Evolutionary conservation across 2,888 invertebrate genomes (phyloP), one percentile per base, ranked within the genome.

Genomic region (Pyrocoelia pectoralis): DNA sequence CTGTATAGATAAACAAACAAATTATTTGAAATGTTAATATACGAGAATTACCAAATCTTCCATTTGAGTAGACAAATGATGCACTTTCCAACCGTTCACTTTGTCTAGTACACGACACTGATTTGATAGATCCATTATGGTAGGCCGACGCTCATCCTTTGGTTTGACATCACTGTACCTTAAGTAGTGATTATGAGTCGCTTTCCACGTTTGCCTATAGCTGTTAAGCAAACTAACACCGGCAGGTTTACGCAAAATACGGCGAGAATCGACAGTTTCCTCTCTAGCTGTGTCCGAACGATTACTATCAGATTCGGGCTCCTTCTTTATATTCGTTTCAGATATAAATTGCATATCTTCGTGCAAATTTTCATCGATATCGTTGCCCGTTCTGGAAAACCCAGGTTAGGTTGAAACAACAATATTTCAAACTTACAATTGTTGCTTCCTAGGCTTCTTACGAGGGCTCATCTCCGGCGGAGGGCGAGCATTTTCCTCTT

Each of bases 11-110:
- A n/a, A n/a, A n/a, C n/a, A n/a, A n/a, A n/a, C n/a, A n/a, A n/a
- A n/a, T n/a, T n/a, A n/a, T n/a, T n/a, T n/a, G n/a, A n/a, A n/a
- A n/a, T n/a, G n/a, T n/a, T n/a, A n/a, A n/a, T n/a, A n/a, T n/a
- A n/a, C n/a, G n/a, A n/a, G n/a, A n/a, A n/a, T 79, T 83, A 95
- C 95, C 86, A 97, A 83, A 80, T 96, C 94, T 76, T 96, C 94
- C 90, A 97, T 92, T 84, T 97, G 96, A 43, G 94, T 90, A 38
- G 92, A 92, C 72, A 97, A 86, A 79, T 96, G 95, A 83, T 93
- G 90, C 64, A 97, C 87, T 83, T 97, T 97, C 97, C 97, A 97
- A 0, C 97, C 97, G 72, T 94, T 93, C 13, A 95, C 89, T 82
- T 93, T 94, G 75, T 94, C 91, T 69, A 92, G 83, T 54, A 96